Evolutionary conservation across 2,888 invertebrate genomes (phyloP).

Genomic region (Brachyptera putata): DNA sequence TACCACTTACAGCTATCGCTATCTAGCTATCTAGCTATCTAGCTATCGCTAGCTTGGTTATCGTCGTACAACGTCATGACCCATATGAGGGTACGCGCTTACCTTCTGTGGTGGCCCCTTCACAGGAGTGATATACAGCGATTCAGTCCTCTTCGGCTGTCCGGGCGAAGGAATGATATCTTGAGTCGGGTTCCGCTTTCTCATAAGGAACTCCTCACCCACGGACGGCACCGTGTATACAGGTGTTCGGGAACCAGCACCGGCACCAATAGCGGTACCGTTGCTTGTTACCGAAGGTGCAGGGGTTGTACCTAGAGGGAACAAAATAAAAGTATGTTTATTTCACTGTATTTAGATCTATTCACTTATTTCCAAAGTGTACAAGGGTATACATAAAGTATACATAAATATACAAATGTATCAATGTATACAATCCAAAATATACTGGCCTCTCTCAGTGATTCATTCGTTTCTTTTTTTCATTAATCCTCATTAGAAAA

Average conservation of each 20-base stretch:
- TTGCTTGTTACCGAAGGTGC: constrained; percentile 52
- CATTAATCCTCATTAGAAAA: too few species aligned
- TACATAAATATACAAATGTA: too few species aligned
- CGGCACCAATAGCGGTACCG: constrained; percentile 58
- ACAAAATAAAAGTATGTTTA: background rate
- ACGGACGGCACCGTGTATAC: constrained; percentile 45
- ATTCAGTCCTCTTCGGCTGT: constrained; percentile 88
- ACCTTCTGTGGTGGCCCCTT: constrained; percentile 37
- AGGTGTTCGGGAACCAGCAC: constrained; percentile 39
- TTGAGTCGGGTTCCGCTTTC: constrained; percentile 78
- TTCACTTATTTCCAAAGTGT: too few species aligned
- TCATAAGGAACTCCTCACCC: constrained; percentile 69
- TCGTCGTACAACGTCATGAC: too few species aligned
- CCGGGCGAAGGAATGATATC: constrained; percentile 84
- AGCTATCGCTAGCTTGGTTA: too few species aligned
- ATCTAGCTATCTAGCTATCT: too few species aligned
- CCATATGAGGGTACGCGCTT: too few species aligned
- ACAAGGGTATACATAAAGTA: too few species aligned
- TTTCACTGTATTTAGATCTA: background rate
- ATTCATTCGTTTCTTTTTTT: too few species aligned
- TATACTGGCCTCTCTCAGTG: too few species aligned
- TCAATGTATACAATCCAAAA: too few species aligned
- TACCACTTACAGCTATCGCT: too few species aligned
- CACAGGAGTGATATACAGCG: constrained; percentile 67
- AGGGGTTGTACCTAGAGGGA: constrained; percentile 55